These are phyloP conservation scores for Brachionus paranguensis DNA, from an alignment of 1,140 invertebrate species.

Conservation along the genomic window DNA sequence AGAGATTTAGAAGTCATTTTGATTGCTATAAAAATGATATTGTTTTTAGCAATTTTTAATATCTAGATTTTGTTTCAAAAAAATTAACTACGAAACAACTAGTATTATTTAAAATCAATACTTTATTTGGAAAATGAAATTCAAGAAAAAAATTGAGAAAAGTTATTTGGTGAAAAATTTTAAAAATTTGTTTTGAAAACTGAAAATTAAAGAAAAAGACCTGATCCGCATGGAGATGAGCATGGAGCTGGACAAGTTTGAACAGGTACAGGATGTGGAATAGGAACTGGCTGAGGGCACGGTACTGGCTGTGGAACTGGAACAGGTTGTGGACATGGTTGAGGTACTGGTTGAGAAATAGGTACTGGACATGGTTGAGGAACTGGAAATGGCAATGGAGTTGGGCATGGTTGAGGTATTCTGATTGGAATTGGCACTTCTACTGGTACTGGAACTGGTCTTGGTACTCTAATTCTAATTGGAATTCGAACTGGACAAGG, in stretches of 20 bases:
- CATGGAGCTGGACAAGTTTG: neutral
- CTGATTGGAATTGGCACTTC: neutral
- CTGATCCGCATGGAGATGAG: neutral
- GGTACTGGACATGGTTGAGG: neutral
- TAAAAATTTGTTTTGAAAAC: no score
- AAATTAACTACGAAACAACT: no score
- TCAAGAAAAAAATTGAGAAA: neutral
- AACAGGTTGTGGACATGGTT: neutral
- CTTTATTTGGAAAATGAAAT: no score
- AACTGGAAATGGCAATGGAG: neutral
- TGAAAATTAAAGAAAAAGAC: neutral
- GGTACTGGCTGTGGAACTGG: neutral
- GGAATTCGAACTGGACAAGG: neutral
- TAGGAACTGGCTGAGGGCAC: neutral
- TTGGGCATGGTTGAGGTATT: neutral
- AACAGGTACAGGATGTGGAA: neutral
- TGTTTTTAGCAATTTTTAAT: no score
- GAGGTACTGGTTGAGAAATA: neutral
- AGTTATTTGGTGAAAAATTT: no score
- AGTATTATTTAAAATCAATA: no score
- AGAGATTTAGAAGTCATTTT: no score
- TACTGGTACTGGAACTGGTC: constrained; percentile 7
- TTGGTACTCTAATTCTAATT: constrained; percentile 15
- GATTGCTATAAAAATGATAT: no score
- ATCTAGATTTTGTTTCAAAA: no score